Base-by-base conservation (phyloP, 2,797 vertebrate species). In the Acropternis orthonyx region DNA sequence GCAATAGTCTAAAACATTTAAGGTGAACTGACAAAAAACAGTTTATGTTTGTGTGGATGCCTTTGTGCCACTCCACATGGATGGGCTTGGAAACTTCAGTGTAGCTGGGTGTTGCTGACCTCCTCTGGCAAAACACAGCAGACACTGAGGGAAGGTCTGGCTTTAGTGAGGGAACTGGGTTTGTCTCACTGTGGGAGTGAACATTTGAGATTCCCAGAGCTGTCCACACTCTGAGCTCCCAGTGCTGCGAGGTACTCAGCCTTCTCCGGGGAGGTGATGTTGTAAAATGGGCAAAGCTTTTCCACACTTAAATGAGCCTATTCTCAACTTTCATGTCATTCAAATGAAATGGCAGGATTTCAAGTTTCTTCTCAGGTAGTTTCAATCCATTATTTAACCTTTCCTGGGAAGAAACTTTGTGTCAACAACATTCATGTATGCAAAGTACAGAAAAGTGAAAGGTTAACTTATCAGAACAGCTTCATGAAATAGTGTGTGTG, bases 51-150 rank as follows among this genome's bases (percentile, higher is more conserved):
- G 37, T 17, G 39, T 4, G 5, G 44, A 7, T 72, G 66, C 5
- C 26, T 7, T 15, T 61, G 58, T 4, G 51, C 27, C 0, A 0
- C 37, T 51, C 1, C 6, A 1, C 5, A 0, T 2, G 34, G 36
- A 48, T 55, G 59, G 27, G 12, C 34, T 18, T 0, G 4, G 63
- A 41, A 86, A 7, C 46, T 4, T 4, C 10, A 26, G 26, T 1
- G 0, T 32, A 10, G 71, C 74, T 86, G 88, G 32, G 39, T 63
- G 67, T 71, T 94, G 89, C 95, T 95, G 94, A 94, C 83, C 90
- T 92, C 90, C 5, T 76, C 85, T 93, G 92, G 96, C 88, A 79
- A 49, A 83, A 52, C 4, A 24, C 79, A 48, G 77, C 82, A 83
- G 88, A 2, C 39, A 72, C 15, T 0, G 0, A 55, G 62, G 43